Evolutionary conservation across 2,888 invertebrate genomes (phyloP).

Genomic region (Ochropacha duplaris): DNA sequence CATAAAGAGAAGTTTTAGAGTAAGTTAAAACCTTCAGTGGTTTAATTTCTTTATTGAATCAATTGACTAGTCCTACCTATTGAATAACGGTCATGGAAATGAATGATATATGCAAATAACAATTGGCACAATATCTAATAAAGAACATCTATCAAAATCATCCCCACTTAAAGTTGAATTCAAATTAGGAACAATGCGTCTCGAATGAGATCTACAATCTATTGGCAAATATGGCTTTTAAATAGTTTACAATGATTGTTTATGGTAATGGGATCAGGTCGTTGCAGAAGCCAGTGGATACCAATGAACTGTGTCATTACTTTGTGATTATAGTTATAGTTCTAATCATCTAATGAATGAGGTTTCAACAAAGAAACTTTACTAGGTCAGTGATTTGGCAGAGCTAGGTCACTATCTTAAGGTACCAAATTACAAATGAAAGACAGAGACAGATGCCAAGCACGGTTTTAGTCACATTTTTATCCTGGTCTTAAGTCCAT

Average conservation of each 20-base stretch:
- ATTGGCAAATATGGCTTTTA: constrained; percentile 24
- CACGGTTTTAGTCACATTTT: no score
- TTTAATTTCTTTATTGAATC: neutral
- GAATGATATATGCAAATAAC: constrained; percentile 19
- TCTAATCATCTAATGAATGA: neutral
- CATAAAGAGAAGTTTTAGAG: no score
- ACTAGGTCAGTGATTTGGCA: no score
- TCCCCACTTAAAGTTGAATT: neutral
- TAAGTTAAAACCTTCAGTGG: no score
- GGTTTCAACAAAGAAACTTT: neutral
- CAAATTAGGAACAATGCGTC: constrained; percentile 2
- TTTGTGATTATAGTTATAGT: no score
- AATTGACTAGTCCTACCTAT: neutral
- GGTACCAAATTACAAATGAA: no score
- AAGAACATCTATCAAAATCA: neutral
- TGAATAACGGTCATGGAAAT: constrained; percentile 12
- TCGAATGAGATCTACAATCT: constrained; percentile 5
- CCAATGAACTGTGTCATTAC: constrained; percentile 3
- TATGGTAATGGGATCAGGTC: constrained; percentile 12
- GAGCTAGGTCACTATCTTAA: no score
- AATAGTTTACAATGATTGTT: constrained; percentile 32
- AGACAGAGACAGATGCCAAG: no score
- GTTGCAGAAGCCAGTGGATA: no score
- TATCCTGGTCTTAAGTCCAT: no score
- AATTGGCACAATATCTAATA: neutral